Evolutionary conservation across 2,888 invertebrate genomes (phyloP).

Genomic region (Eledone cirrhosa): DNA sequence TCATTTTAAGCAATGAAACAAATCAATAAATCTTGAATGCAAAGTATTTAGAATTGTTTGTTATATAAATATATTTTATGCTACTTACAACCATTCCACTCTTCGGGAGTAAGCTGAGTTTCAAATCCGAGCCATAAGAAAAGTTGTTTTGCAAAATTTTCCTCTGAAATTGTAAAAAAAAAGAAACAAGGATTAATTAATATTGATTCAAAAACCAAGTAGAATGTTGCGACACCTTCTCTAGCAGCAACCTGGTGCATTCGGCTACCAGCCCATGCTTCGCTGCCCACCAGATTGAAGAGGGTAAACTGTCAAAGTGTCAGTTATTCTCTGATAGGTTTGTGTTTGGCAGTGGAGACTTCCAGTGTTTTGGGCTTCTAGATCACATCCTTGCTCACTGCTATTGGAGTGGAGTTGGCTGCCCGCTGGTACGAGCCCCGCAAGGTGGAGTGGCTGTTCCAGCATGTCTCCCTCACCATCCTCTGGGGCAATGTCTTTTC

Average conservation of each 20-base stretch:
- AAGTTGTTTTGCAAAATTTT: slow-evolving; percentile 51
- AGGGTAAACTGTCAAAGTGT: neutral
- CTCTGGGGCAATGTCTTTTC: too few species aligned
- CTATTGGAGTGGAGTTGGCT: too few species aligned
- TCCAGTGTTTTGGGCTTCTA: too few species aligned
- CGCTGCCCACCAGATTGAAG: neutral
- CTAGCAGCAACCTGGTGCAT: too few species aligned
- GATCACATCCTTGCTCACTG: too few species aligned
- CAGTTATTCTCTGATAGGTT: neutral
- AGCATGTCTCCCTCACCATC: too few species aligned
- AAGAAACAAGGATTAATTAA: neutral
- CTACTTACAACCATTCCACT: slow-evolving; percentile 42
- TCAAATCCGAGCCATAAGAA: slow-evolving; percentile 58
- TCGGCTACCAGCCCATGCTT: too few species aligned
- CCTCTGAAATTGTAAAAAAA: slow-evolving; percentile 35
- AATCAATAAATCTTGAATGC: too few species aligned
- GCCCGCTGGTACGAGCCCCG: too few species aligned
- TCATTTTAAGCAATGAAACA: too few species aligned
- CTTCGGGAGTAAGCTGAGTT: slow-evolving; percentile 50
- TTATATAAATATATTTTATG: neutral
- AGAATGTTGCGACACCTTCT: neutral
- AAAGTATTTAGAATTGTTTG: neutral
- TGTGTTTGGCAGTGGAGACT: too few species aligned
- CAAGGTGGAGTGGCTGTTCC: too few species aligned
- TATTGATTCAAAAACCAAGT: neutral